Percentiles rank a stretch among this genome's conserved stretches.
Conservation (phyloP, 2,113 vertebrate genomes). For the Panthera tigris region DNA sequence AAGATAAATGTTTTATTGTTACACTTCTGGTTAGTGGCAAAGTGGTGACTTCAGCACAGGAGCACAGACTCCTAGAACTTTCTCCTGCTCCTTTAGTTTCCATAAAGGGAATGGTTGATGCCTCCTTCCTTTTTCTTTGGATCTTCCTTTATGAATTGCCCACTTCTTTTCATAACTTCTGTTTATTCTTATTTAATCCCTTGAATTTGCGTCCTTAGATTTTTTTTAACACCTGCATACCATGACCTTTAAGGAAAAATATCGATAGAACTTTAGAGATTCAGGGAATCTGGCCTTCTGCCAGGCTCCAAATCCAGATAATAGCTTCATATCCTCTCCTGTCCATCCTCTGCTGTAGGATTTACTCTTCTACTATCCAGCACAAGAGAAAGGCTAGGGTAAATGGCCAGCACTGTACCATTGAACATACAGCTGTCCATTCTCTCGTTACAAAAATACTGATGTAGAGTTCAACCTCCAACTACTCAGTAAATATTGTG, state of each 20-base stretch:
- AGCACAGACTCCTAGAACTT: neutral
- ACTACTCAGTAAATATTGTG: neutral
- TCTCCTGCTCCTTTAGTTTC: neutral
- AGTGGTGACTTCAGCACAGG: neutral
- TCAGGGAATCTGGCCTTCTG: slow-evolving; percentile 47
- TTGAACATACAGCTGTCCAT: neutral
- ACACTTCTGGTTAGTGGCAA: neutral
- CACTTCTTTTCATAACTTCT: slow-evolving; percentile 17
- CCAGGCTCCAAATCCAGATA: slow-evolving; percentile 1
- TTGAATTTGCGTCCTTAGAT: slow-evolving; percentile 36
- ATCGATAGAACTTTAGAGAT: slow-evolving; percentile 56
- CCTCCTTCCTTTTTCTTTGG: neutral
- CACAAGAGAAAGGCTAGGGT: neutral
- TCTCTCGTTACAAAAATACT: neutral
- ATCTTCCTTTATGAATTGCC: neutral
- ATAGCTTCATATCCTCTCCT: slow-evolving; percentile 13
- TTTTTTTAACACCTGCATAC: slow-evolving; percentile 40
- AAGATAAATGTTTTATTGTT: neutral
- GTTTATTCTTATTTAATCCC: slow-evolving; percentile 59
- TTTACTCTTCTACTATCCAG: neutral
- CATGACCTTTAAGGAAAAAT: slow-evolving; percentile 72
- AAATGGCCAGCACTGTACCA: neutral
- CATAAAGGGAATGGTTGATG: neutral
- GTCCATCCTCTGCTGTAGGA: neutral
- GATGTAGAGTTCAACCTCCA: neutral